These are phyloP conservation scores for Morelia viridis DNA, from an alignment of 2,797 vertebrate species.

Conservation along the genomic window DNA sequence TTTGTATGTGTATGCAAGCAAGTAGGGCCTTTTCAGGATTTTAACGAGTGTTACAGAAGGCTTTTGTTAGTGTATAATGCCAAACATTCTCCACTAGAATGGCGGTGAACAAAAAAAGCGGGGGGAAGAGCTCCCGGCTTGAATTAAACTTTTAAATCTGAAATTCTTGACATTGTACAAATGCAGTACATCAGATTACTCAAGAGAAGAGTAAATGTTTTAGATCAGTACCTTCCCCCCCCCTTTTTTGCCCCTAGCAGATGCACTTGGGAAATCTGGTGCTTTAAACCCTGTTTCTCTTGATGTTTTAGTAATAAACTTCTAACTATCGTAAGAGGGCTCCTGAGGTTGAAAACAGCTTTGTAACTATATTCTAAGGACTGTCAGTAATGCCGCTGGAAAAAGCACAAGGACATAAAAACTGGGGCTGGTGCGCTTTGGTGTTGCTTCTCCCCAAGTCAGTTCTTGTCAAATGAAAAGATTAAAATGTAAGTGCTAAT, in stretches of 20 bases:
- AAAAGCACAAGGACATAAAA: not conserved
- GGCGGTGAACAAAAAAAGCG: not conserved
- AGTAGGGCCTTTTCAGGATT: slow-evolving; percentile 25
- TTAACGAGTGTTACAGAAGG: slow-evolving; percentile 30
- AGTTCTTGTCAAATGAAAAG: slow-evolving; percentile 1
- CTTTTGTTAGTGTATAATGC: slow-evolving; percentile 4
- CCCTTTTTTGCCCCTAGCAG: not conserved
- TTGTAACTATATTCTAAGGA: slow-evolving; percentile 26
- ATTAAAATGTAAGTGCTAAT: not conserved
- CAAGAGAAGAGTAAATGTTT: slow-evolving; percentile 20
- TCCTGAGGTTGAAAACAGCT: slow-evolving; percentile 35
- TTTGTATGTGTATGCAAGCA: not conserved
- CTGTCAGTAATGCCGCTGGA: not conserved
- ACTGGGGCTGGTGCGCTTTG: fast-evolving
- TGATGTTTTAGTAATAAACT: slow-evolving; percentile 26
- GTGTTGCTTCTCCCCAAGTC: not conserved
- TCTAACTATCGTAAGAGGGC: slow-evolving; percentile 22
- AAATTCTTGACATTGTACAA: slow-evolving; percentile 27
- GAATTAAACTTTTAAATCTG: not conserved
- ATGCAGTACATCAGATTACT: slow-evolving; percentile 17
- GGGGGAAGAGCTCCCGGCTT: not conserved
- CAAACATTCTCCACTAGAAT: slow-evolving; percentile 5
- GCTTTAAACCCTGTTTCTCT: not conserved
- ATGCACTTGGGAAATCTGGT: slow-evolving; percentile 45
- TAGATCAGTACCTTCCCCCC: slow-evolving; percentile 6